Base-by-base conservation (phyloP, 2,888 invertebrate species). In the Mechanitis mazaeus region DNA sequence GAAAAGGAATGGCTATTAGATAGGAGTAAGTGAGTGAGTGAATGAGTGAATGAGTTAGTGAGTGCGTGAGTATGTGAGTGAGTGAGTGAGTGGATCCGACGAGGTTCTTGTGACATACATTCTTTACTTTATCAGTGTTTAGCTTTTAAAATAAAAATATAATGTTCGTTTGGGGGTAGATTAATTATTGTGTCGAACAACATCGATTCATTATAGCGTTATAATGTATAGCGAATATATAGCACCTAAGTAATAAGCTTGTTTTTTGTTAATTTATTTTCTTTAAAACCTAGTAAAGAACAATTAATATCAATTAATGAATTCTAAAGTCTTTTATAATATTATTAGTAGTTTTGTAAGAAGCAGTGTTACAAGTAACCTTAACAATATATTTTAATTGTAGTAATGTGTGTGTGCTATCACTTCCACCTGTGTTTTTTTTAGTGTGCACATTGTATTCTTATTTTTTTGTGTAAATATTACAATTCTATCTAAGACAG, bases 381-480 rank as follows among this genome's bases (percentile, higher is more conserved):
- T 50, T 50, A 31, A 31, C 2, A 47, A 28, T n/a, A 47, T 35
- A 6, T 47, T 12, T n/a, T 31, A 9, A 31, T 50, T 50, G 28
- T 7, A 55, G 53, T 55, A 55, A 33, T 69, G 67, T 20, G 56
- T 69, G 64, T 72, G 74, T 72, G 72, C 71, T 64, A 59, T 59
- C 60, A 60, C 58, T 45, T 33, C 63, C 76, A 77, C 71, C 75
- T 76, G 77, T 67, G 56, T 61, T 71, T 75, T 77, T 75, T 75
- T 68, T 56, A 5, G 2, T 28, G 46, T 45, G 3, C 12, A 45
- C 31, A 4, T 31, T n/a, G n/a, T 35, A n/a, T 3, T 35, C 6
- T 33, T 33, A 4, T 9, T 31, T 11, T 11, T 7, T 28, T 28
- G n/a, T 20, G n/a, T 47, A 47, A 47, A 47, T 50, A 50, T 50